Evolutionary conservation across 2,797 vertebrate genomes (phyloP).

Genomic region (Falco biarmicus): DNA sequence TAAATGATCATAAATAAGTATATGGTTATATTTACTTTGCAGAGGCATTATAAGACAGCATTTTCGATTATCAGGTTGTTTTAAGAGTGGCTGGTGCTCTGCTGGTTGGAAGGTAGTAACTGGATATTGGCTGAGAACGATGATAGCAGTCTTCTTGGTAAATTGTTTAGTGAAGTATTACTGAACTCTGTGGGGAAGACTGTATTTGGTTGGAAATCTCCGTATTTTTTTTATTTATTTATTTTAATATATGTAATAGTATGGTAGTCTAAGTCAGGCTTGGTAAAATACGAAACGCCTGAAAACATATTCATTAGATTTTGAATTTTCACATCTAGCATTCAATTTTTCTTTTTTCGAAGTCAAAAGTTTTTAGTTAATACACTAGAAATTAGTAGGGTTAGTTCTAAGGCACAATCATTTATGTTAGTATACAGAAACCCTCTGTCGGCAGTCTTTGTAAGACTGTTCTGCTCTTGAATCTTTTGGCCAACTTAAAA

Average conservation of each 20-base stretch:
- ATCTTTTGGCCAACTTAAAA: not conserved
- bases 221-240: not conserved
- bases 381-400: not conserved
- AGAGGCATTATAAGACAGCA: not conserved
- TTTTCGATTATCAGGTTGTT: not conserved
- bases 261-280: not conserved
- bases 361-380: not conserved
- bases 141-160: not conserved
- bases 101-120: not conserved
- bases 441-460: not conserved
- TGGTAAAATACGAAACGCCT: not conserved
- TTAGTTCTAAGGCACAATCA: not conserved
- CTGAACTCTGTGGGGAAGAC: not conserved
- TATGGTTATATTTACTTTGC: not conserved
- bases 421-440: not conserved
- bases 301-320: not conserved
- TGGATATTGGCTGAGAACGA: not conserved
- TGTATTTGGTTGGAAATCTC: rapidly evolving
- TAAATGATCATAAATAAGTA: not conserved
- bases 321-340: not conserved
- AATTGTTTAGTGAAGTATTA: not conserved
- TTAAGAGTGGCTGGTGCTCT: not conserved
- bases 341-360: not conserved
- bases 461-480: not conserved
- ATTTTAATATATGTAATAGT: not conserved